Evolutionary conservation across 2,888 invertebrate species (phyloP), one percentile per base, ranked within the genome.

Genomic region (Xylophagus ater): DNA sequence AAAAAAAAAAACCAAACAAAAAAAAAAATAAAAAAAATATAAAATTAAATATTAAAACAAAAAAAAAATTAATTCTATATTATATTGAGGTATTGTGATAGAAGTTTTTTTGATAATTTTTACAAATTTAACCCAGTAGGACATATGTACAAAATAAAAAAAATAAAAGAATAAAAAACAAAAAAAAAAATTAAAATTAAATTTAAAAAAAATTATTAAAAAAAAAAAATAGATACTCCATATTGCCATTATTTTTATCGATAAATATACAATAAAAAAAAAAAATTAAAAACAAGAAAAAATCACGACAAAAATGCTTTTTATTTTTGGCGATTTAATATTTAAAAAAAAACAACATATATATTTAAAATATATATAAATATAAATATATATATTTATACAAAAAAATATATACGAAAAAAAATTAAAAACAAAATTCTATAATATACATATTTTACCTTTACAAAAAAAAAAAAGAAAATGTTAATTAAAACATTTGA

Each of bases 1-100:
- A 37, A 43, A 51, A 52, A 49, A 49, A 53, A 49, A 42, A 47
- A 49, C 40, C 42, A 47, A 58, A 58, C 57, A 53, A 51, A 46
- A 47, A 53, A 51, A 50, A 54, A 56, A 54, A 54, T 52, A 53
- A 56, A 53, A 57, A 54, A 57, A 59, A 59, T 58, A 59, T 61
- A 60, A 12, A 30, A 59, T 59, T 58, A 59, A 53, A 48, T 46
- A 56, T 34, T 34, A 38, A 38, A 34, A 30, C 28, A 34, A 37
- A 48, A 37, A 39, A 33, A 43, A 47, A 50, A 47, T n/a, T n/a
- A n/a, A n/a, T n/a, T n/a, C n/a, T n/a, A n/a, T n/a, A n/a, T 10
- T 32, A 51, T 48, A 52, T 53, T 53, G 53, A 51, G 52, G 53
- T 54, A 53, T 49, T 65, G 48, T 48, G 48, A 47, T 48, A 48